phyloP scores from a whole-genome alignment of 2,888 invertebrate genomes.

The Spisula subtruncata region DNA sequence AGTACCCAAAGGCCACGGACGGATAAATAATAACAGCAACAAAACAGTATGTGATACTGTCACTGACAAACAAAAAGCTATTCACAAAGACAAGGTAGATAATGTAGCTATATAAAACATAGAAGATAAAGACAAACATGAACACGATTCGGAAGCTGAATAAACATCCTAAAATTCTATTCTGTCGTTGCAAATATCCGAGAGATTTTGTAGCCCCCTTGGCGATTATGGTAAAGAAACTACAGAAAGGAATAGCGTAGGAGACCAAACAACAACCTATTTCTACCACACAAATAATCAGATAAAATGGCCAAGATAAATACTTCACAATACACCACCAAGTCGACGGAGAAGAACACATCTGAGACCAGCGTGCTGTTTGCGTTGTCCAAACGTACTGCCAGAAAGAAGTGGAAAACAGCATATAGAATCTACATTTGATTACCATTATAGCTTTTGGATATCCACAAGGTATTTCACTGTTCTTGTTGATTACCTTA shows the following conservation, averaged over 20 bases:
- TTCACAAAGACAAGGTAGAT: conserved; percentile 29
- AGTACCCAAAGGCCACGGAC: conserved; percentile 39
- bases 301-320: neutral
- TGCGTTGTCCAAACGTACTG: conserved; percentile 43
- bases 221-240: conserved; percentile 36
- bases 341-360: neutral
- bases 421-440: conserved; percentile 54
- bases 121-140: conserved; percentile 12
- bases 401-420: conserved; percentile 58
- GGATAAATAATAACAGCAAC: conserved; percentile 44
- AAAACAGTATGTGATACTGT: conserved; percentile 34
- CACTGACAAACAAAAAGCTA: conserved; percentile 36
- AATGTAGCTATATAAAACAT: conserved; percentile 26
- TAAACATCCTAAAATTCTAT: neutral
- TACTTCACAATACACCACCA: neutral
- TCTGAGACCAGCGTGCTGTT: neutral
- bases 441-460: conserved; percentile 34
- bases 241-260: conserved; percentile 53
- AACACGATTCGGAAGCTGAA: neutral
- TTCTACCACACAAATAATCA: conserved; percentile 47
- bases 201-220: conserved; percentile 44
- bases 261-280: conserved; percentile 32
- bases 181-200: conserved; percentile 1
- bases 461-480: conserved; percentile 47
- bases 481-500: neutral